Evolutionary conservation across 2,888 invertebrate species (phyloP), one percentile per base, ranked within the genome.

Genomic region (Dinocampus coccinellae): DNA sequence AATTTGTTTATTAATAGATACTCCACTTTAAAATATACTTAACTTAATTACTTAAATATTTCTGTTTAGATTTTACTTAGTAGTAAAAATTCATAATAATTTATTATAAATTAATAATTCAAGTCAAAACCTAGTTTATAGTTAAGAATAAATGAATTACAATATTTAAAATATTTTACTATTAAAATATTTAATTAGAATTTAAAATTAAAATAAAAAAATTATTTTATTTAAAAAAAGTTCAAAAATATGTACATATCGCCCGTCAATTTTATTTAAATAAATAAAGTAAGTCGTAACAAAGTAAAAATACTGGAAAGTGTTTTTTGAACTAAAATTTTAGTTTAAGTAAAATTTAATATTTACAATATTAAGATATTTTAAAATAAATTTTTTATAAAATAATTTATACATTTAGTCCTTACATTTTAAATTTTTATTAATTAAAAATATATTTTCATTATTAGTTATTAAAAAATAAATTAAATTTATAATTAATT

Each of bases 181-280:
- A 90, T 89, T 89, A 88, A 89, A 88, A 88, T 83, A 85, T 86
- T 90, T 81, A 92, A 92, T 82, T 85, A 90, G 91, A 91, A 92
- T 92, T 92, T 92, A 90, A 90, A 88, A 90, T 91, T 92, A 92
- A 92, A 90, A 89, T 89, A 82, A 80, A 86, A 87, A 84, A 88
- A 73, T 88, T 89, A 85, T 84, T 81, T 89, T 88, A 88, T 88
- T 90, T 91, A 91, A 91, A 90, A 90, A 80, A 85, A 88, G 90
- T 90, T 88, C 90, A 92, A 89, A 90, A 90, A 90, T 91, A 92
- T 92, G 92, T 90, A 93, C 93, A 93, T 90, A 93, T 92, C 91
- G 93, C 93, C 93, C 93, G 92, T 93, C 92, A 89, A 91, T 92
- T 91, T 92, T 91, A 89, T n/a, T n/a, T n/a, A n/a, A n/a, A n/a